These are phyloP conservation scores for Plagodis dolabraria DNA, from an alignment of 2,888 invertebrate species.

Conservation along the genomic window DNA sequence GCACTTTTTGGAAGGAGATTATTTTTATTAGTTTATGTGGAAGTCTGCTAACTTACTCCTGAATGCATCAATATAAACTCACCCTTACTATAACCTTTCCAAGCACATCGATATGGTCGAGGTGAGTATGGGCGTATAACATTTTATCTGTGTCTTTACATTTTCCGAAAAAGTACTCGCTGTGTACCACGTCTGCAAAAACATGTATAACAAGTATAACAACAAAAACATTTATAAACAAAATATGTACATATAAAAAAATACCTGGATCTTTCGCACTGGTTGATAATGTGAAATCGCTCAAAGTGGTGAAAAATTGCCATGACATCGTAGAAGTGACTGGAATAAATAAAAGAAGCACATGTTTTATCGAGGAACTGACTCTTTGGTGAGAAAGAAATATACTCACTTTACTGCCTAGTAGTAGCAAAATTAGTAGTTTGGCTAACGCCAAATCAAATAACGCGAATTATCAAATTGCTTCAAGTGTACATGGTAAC, in stretches of 20 bases:
- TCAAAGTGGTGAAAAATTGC: slow-evolving; percentile 45
- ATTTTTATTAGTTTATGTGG: too few species aligned
- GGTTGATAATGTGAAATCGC: slow-evolving; percentile 30
- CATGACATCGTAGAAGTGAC: slow-evolving; percentile 34
- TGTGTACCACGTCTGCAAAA: slow-evolving; percentile 52
- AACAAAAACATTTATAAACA: not conserved
- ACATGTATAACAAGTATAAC: not conserved
- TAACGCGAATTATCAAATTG: not conserved
- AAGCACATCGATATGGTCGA: slow-evolving; percentile 55
- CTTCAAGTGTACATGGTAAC: too few species aligned
- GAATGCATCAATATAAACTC: slow-evolving; percentile 32
- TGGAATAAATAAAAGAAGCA: slow-evolving; percentile 27
- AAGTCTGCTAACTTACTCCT: too few species aligned
- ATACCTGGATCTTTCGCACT: slow-evolving; percentile 35
- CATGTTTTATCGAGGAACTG: not conserved
- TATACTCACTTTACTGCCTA: too few species aligned
- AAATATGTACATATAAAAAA: not conserved
- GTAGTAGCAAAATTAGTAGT: too few species aligned
- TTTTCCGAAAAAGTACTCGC: slow-evolving; percentile 59
- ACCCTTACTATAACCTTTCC: slow-evolving; percentile 66
- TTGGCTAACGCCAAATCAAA: not conserved
- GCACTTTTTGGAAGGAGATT: too few species aligned
- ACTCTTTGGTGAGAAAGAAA: too few species aligned
- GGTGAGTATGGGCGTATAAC: slow-evolving; percentile 46
- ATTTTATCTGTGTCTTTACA: slow-evolving; percentile 37